Evolutionary conservation across 2,888 invertebrate genomes (phyloP), one percentile per base, ranked within the genome.

Genomic region (Brenthis ino): DNA sequence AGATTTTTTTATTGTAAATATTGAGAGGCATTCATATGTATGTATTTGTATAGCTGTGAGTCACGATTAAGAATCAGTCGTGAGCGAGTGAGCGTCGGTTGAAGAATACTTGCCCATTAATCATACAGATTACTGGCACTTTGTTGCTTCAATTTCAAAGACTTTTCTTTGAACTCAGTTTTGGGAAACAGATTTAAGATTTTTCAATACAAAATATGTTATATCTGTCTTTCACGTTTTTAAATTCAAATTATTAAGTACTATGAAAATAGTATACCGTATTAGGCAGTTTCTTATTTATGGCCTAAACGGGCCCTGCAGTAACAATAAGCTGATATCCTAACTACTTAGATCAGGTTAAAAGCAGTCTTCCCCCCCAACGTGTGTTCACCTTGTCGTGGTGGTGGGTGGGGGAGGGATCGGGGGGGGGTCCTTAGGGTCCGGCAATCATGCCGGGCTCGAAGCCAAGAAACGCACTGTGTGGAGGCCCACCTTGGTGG

Each of bases 51-150:
- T 24, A 65, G 66, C 72, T 68, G 76, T 83, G 82, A 84, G 82
- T 86, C 84, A 86, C 79, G 77, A 80, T 79, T 77, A 79, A 80
- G 80, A 77, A 76, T 76, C 78, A 75, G 75, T 75, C 77, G 74
- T 68, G 77, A 85, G 80, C 77, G 81, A 76, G 86, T 83, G 83
- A 87, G 85, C 84, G 86, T 84, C 77, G 76, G 79, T 76, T 77
- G 82, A 81, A 84, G 83, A 82, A 82, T 82, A 82, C 78, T 77
- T 77, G 75, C 72, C 79, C 85, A 90, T 91, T 89, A 87, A 90
- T 91, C 90, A 91, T 89, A 84, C 11, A 43, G 37, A 43, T 81
- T 85, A 83, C 81, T 79, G 82, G 77, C 82, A 81, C 81, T 89
- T 89, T 89, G 90, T 89, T 85, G 85, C 86, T 85, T 85, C 83